phyloP scores from a whole-genome alignment of 2,113 vertebrate genomes.

The Spea bombifrons region DNA sequence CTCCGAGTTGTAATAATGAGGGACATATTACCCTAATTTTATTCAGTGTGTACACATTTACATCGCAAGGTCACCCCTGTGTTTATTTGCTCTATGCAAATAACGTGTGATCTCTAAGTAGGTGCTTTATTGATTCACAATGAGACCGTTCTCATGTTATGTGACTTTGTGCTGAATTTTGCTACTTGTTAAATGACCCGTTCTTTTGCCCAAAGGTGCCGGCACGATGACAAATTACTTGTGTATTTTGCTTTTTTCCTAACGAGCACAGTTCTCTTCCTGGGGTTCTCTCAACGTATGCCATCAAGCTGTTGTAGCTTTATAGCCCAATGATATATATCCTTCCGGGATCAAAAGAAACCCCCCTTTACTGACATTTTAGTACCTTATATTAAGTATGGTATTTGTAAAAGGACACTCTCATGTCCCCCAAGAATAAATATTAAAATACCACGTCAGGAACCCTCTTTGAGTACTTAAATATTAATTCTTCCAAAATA shows the following conservation, averaged over 20 bases:
- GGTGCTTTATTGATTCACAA: conserved; percentile 27
- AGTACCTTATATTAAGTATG: no score
- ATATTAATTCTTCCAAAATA: no score
- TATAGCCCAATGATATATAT: conserved; percentile 30
- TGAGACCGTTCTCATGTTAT: conserved; percentile 30
- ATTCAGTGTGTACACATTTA: conserved; percentile 33
- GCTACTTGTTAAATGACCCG: conserved; percentile 42
- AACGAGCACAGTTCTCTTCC: conserved; percentile 24
- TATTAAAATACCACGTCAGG: no score
- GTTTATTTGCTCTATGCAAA: conserved; percentile 41
- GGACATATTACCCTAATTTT: conserved; percentile 36
- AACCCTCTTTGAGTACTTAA: no score
- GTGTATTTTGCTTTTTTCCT: conserved; percentile 35
- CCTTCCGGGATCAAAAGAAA: neutral
- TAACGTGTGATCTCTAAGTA: conserved; percentile 21
- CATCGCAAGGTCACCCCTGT: conserved; percentile 39
- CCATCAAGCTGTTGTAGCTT: conserved; percentile 19
- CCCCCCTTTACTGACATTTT: no score
- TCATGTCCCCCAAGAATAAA: no score
- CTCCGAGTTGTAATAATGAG: conserved; percentile 30
- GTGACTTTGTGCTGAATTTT: conserved; percentile 36
- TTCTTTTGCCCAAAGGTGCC: conserved; percentile 42
- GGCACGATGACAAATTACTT: conserved; percentile 33
- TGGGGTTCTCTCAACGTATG: conserved; percentile 19
- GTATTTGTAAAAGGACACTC: no score